Evolutionary conservation across 2,888 invertebrate genomes (phyloP).

Genomic region (Tiliacea aurago): DNA sequence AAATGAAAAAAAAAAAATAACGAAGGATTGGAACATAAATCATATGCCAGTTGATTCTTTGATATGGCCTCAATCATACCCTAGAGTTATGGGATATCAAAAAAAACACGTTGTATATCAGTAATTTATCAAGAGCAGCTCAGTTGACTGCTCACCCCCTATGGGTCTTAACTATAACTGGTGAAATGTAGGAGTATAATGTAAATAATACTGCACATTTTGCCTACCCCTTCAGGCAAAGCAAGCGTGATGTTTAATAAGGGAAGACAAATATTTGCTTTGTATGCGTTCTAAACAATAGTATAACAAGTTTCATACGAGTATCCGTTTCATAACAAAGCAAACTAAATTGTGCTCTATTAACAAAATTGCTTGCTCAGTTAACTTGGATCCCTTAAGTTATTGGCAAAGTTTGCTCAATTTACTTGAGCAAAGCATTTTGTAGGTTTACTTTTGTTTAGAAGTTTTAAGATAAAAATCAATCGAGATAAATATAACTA

Average conservation of each 20-base stretch:
- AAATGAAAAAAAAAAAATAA: too few relatives aligned
- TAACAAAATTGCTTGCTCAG: conserved; percentile 6
- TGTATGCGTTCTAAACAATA: background rate
- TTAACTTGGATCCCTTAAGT: conserved; percentile 5
- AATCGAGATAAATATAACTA: too few relatives aligned
- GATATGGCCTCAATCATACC: too few relatives aligned
- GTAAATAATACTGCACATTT: too few relatives aligned
- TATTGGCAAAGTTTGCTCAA: conserved; percentile 24
- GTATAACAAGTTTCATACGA: background rate
- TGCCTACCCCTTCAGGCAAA: too few relatives aligned
- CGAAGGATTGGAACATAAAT: too few relatives aligned
- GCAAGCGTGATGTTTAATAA: background rate
- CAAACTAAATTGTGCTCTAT: background rate
- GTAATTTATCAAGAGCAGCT: too few relatives aligned
- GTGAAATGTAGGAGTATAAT: background rate
- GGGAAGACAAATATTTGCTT: background rate
- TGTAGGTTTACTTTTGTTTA: background rate
- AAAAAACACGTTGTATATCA: too few relatives aligned
- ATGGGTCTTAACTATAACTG: background rate
- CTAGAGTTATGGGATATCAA: too few relatives aligned
- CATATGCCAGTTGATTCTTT: too few relatives aligned
- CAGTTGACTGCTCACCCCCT: background rate
- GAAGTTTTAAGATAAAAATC: background rate
- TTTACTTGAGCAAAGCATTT: background rate
- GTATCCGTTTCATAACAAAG: background rate